Evolutionary conservation across 2,113 vertebrate species (phyloP).

Genomic region (Grallaria varia): DNA sequence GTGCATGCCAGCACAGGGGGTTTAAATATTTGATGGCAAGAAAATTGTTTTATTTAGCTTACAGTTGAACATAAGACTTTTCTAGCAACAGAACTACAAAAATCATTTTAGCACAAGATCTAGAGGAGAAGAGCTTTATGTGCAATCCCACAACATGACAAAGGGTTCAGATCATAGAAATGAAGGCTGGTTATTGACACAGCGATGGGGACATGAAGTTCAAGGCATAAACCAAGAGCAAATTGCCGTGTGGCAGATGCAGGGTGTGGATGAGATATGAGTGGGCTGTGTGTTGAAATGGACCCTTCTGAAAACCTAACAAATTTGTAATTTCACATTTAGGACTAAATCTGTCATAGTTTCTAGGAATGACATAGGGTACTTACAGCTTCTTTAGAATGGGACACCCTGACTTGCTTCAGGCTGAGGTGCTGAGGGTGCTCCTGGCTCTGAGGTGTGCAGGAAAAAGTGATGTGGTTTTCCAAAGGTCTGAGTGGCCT

Average conservation of each 20-base stretch:
- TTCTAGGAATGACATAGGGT: neutral
- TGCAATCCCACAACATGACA: neutral
- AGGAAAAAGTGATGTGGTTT: neutral
- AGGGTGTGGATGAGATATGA: neutral
- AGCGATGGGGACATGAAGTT: accelerated
- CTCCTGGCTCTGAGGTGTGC: neutral
- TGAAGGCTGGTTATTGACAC: neutral
- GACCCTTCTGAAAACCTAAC: neutral
- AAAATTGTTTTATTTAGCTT: constrained; percentile 61
- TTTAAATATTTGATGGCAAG: constrained; percentile 65
- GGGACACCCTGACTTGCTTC: neutral
- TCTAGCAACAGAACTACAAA: constrained; percentile 10
- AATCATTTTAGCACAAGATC: constrained; percentile 15
- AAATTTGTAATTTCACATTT: neutral
- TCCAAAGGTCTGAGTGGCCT: neutral
- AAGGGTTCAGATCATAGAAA: neutral
- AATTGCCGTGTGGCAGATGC: neutral
- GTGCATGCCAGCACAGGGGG: neutral
- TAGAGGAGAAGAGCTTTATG: neutral
- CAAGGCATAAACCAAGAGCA: neutral
- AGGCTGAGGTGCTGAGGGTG: neutral
- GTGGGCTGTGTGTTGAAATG: neutral
- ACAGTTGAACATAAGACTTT: constrained; percentile 33
- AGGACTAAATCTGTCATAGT: neutral
- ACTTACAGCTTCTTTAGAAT: neutral